A percentile compares a stretch with the other conserved stretches of the same genome.
phyloP scores from a whole-genome alignment of 2,113 vertebrate genomes.

The Acinonyx jubatus region DNA sequence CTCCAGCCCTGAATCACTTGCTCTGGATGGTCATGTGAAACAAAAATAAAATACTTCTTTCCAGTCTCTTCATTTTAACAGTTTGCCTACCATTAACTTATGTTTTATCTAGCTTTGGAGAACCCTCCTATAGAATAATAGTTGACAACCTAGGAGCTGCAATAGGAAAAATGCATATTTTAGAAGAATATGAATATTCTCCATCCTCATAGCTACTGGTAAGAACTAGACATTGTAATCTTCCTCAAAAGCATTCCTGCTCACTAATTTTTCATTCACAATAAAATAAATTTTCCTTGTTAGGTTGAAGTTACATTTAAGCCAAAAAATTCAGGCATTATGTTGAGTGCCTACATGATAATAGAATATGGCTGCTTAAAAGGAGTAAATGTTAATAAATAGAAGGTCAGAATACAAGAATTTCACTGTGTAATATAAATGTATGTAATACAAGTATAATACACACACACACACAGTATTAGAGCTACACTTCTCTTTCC shows the following conservation, averaged over 20 bases:
- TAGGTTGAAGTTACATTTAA: not conserved
- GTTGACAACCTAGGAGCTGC: not conserved
- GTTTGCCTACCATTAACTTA: not conserved
- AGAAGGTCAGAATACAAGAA: not conserved
- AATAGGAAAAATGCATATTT: not conserved
- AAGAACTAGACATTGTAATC: not conserved
- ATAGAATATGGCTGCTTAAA: slow-evolving; percentile 17
- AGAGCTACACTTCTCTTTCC: not conserved
- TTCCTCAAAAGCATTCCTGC: not conserved
- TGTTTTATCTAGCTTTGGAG: not conserved
- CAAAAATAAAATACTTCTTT: not conserved
- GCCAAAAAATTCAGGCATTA: not conserved
- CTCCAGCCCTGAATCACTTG: not conserved
- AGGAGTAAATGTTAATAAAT: not conserved
- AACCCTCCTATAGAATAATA: not conserved
- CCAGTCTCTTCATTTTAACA: not conserved
- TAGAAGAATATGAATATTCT: not conserved
- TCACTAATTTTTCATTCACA: slow-evolving; percentile 8
- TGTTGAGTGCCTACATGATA: not conserved
- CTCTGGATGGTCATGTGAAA: not conserved
- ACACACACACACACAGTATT: not conserved
- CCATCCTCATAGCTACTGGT: not conserved
- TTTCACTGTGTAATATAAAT: not conserved
- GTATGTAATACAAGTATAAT: too few species aligned
- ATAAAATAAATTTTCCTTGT: not conserved